Conservation (phyloP, 64 coral and sea anemone species). For the Acropora yongei region DNA sequence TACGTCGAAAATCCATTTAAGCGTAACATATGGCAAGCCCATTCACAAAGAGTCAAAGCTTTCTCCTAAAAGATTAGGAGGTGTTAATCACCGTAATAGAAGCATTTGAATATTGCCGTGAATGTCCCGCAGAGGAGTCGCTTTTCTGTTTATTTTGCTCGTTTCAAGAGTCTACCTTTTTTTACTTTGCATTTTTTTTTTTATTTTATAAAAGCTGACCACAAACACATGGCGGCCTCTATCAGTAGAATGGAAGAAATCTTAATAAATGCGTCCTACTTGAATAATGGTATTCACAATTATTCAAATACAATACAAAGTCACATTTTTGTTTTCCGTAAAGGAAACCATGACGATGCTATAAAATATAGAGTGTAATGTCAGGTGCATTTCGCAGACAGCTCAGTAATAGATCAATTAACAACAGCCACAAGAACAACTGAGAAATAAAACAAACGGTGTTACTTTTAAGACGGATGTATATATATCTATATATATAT, state of each 20-base stretch:
- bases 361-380: not conserved
- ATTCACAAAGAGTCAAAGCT: not conserved
- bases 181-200: not conserved
- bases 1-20: constrained; percentile 2
- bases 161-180: not conserved
- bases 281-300: not conserved
- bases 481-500: too few species aligned
- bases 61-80: constrained; percentile 38
- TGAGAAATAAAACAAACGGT: too few species aligned
- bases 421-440: too few species aligned
- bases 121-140: constrained; percentile 22
- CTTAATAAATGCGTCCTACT: too few species aligned
- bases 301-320: not conserved
- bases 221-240: not conserved
- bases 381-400: not conserved
- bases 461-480: not conserved
- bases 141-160: constrained; percentile 20
- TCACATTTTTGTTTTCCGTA: not conserved
- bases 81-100: constrained; percentile 35
- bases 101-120: constrained; percentile 20
- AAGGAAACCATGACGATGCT: not conserved
- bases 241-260: too few species aligned
- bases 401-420: not conserved
- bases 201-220: not conserved
- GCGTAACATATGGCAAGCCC: not conserved